These are phyloP conservation scores for Brachyhypopomus occidentalis DNA, from an alignment of 2,113 vertebrate genomes.

Conservation along the genomic window DNA sequence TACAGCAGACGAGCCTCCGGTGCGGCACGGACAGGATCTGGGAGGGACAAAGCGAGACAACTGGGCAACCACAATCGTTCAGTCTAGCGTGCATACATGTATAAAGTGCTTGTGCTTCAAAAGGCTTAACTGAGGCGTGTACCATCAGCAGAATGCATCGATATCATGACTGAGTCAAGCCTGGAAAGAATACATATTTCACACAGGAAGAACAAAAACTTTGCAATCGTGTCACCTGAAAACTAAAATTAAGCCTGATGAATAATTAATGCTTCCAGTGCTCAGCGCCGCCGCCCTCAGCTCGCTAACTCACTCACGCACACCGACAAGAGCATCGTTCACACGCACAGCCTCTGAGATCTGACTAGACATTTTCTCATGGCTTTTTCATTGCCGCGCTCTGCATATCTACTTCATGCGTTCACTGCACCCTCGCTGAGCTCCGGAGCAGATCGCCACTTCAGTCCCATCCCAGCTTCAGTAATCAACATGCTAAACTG, in stretches of 20 bases:
- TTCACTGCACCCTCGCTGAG: background rate
- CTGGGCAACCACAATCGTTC: background rate
- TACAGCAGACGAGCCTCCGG: conserved; percentile 95
- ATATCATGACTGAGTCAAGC: background rate
- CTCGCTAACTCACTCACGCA: conserved; percentile 9
- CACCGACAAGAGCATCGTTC: background rate
- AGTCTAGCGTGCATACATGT: background rate
- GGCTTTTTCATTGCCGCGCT: background rate
- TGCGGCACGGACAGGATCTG: conserved; percentile 95
- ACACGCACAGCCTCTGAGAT: conserved; percentile 28
- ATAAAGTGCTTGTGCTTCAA: conserved; percentile 1
- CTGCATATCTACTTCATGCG: background rate
- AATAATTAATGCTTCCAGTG: conserved; percentile 13
- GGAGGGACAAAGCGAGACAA: conserved; percentile 44
- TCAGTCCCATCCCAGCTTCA: background rate
- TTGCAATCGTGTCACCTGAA: conserved; percentile 17
- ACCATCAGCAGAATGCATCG: conserved; percentile 28
- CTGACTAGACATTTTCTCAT: conserved; percentile 6
- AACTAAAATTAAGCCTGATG: conserved; percentile 21
- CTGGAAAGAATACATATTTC: conserved; percentile 22
- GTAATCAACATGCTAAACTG: background rate
- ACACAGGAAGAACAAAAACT: background rate
- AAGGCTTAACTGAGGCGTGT: background rate
- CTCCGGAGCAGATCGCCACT: background rate
- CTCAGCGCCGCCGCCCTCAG: background rate